A percentile compares a stretch with the other conserved stretches of the same genome.
Evolutionary conservation across 2,888 invertebrate genomes (phyloP).

Genomic region (Ferrisia virgata): DNA sequence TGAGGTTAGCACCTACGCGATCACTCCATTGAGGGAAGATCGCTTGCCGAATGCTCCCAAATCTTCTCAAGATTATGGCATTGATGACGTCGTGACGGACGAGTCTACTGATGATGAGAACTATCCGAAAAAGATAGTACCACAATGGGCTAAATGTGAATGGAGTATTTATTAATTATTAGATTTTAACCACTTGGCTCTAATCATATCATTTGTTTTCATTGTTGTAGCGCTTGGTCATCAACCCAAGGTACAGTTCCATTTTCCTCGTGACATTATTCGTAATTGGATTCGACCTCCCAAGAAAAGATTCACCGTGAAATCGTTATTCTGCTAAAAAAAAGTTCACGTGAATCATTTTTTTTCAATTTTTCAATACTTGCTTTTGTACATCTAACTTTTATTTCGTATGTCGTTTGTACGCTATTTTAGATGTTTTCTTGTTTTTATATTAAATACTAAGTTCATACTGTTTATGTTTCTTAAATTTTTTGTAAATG

Average conservation of each 20-base stretch:
- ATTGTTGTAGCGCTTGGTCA: neutral
- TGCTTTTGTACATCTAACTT: too few relatives aligned
- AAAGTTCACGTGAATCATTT: too few relatives aligned
- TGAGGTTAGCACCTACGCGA: conserved; percentile 27
- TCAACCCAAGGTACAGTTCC: neutral
- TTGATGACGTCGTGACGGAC: conserved; percentile 34
- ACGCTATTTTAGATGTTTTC: too few relatives aligned
- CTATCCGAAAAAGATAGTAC: conserved; percentile 4
- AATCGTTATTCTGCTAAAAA: neutral
- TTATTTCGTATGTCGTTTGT: too few relatives aligned
- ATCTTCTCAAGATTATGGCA: conserved; percentile 28
- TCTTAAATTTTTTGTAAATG: too few relatives aligned
- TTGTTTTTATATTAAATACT: too few relatives aligned
- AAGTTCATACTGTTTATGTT: too few relatives aligned
- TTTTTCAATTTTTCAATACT: too few relatives aligned
- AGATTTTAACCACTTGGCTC: neutral
- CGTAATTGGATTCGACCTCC: neutral
- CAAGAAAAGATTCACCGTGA: neutral
- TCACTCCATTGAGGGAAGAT: conserved; percentile 37
- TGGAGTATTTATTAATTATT: too few relatives aligned
- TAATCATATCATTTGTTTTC: neutral
- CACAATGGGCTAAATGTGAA: conserved; percentile 11
- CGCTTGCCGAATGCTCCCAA: neutral
- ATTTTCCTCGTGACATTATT: neutral
- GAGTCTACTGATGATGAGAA: conserved; percentile 38